Evolutionary conservation across 2,797 vertebrate genomes (phyloP).

Genomic region (Phalloptychus januarius): DNA sequence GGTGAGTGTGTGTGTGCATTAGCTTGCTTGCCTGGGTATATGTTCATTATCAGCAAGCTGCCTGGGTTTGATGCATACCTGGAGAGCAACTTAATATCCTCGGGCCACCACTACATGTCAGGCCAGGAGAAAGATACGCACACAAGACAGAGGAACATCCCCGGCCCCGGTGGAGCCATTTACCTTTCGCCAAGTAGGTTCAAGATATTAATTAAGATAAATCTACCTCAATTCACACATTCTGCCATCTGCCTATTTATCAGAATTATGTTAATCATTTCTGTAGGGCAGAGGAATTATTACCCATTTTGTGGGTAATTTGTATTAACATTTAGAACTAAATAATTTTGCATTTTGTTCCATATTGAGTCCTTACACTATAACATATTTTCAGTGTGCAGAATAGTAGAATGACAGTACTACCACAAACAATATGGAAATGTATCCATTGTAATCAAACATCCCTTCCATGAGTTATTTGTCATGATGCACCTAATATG

Average conservation of each 20-base stretch:
- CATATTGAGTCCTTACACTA: constrained; percentile 84
- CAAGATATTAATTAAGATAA: constrained; percentile 99
- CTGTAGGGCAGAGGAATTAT: constrained; percentile 99
- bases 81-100: constrained; percentile 82
- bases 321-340: constrained; percentile 98
- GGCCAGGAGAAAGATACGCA: constrained; percentile 71
- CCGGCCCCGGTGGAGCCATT: constrained; percentile 88
- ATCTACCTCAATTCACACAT: constrained; percentile 98
- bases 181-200: constrained; percentile 95
- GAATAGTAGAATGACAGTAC: constrained; percentile 65
- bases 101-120: constrained; percentile 75
- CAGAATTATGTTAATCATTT: constrained; percentile 99
- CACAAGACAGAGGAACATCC: constrained; percentile 77
- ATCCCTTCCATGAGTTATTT: constrained; percentile 56
- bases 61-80: constrained; percentile 80
- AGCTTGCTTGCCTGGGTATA: constrained; percentile 57
- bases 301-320: constrained; percentile 98
- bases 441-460: constrained; percentile 64
- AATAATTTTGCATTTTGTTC: constrained; percentile 93
- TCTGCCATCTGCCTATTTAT: constrained; percentile 99
- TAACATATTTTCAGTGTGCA: constrained; percentile 71
- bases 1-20: constrained; percentile 40
- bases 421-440: constrained; percentile 73
- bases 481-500: constrained; percentile 55
- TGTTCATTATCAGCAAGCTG: constrained; percentile 73